Percentiles rank a stretch among this genome's conserved stretches.
Evolutionary conservation across 2,113 vertebrate species (phyloP).

Genomic region (Ammodytes dubius): DNA sequence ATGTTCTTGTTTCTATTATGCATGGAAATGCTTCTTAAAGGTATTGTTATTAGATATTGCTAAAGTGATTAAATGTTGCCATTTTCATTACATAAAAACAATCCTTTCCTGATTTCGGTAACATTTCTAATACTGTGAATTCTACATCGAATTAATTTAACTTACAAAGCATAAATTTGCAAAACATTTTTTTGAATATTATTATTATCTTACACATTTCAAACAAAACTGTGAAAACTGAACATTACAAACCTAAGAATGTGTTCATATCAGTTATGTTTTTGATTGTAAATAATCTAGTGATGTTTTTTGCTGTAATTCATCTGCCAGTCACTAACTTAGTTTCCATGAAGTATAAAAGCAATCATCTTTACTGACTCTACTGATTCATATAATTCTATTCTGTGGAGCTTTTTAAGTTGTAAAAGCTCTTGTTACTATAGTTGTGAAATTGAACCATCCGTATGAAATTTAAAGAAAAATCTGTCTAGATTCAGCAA

Average conservation of each 20-base stretch:
- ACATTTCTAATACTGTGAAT: neutral
- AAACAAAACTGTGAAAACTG: slow-evolving; percentile 5
- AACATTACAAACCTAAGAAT: neutral
- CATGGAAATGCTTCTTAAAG: neutral
- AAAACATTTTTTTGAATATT: fast-evolving
- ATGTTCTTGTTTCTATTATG: neutral
- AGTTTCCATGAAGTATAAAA: neutral
- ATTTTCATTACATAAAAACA: neutral
- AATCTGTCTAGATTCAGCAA: neutral
- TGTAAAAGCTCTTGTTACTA: neutral
- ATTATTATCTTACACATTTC: neutral
- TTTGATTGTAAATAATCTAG: neutral
- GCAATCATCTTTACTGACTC: neutral
- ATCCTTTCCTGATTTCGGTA: neutral
- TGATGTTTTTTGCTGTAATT: neutral
- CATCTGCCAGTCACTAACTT: neutral
- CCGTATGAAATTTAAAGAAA: neutral
- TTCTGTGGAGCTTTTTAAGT: neutral
- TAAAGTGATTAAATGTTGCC: neutral
- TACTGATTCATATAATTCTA: neutral
- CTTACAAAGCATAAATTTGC: neutral
- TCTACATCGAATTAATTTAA: neutral
- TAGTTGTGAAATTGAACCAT: neutral
- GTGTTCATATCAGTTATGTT: neutral
- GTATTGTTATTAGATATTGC: neutral